Percentiles rank a stretch among this genome's conserved stretches.
These are phyloP conservation scores for Balearica regulorum DNA, from an alignment of 2,797 vertebrate genomes.

Conservation along the genomic window DNA sequence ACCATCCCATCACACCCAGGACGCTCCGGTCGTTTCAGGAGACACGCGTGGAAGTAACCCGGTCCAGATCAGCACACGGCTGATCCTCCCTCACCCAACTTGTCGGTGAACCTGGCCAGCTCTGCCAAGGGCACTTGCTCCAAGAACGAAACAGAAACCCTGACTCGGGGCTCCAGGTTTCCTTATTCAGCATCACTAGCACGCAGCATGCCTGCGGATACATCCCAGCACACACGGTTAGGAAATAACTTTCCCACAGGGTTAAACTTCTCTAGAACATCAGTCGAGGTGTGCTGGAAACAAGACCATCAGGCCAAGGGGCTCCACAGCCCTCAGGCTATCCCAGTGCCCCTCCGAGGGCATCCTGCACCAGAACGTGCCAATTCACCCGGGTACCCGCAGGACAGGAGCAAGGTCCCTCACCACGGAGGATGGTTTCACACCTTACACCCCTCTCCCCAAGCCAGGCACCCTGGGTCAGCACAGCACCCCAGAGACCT, in stretches of 20 bases:
- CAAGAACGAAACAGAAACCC: background rate
- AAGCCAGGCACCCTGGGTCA: no score
- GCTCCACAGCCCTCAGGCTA: fast-evolving
- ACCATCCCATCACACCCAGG: background rate
- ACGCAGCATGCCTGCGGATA: fast-evolving
- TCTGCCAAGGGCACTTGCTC: background rate
- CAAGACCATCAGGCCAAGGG: background rate
- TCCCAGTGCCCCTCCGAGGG: background rate
- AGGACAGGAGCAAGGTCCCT: background rate
- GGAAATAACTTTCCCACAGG: background rate
- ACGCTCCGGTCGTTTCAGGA: background rate
- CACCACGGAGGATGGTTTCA: background rate
- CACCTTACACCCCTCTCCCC: background rate
- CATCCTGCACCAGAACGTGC: fast-evolving
- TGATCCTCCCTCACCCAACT: background rate
- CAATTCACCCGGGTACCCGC: background rate
- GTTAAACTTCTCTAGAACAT: background rate
- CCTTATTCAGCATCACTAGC: background rate
- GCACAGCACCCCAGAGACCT: background rate
- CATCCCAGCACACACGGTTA: background rate
- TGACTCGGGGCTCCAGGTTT: background rate
- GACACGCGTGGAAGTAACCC: background rate
- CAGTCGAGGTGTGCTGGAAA: background rate
- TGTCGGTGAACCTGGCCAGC: background rate
- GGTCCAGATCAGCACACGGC: background rate